phyloP scores from a whole-genome alignment of 2,113 vertebrate species.

The Bubo bubo region DNA sequence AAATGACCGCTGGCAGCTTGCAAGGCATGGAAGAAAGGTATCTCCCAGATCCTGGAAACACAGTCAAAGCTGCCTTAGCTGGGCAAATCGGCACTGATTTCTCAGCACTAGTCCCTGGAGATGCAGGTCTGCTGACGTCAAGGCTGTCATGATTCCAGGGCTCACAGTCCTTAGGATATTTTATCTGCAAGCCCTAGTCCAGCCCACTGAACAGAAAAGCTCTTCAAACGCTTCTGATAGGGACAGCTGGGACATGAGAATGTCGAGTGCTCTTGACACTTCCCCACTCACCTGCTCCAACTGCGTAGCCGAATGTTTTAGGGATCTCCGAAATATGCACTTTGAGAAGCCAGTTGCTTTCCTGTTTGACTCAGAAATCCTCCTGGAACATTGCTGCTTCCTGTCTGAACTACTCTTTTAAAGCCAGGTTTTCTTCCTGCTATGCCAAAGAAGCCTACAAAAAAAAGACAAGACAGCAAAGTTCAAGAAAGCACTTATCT shows the following conservation, averaged over 20 bases:
- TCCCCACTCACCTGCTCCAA: slow-evolving; percentile 9
- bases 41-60: neutral
- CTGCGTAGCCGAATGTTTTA: neutral
- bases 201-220: neutral
- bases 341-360: neutral
- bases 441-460: neutral
- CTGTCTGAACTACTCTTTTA: neutral
- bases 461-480: neutral
- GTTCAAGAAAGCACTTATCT: neutral
- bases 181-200: slow-evolving; percentile 25
- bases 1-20: slow-evolving; percentile 8
- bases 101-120: slow-evolving; percentile 15
- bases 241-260: neutral
- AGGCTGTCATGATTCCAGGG: neutral
- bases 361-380: neutral
- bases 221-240: neutral
- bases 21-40: slow-evolving; percentile 33
- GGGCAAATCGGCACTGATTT: neutral
- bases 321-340: neutral
- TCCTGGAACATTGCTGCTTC: neutral
- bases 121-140: slow-evolving; percentile 9
- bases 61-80: neutral
- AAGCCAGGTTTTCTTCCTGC: neutral
- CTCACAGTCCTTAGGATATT: neutral
- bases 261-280: accelerated